A percentile compares a stretch with the other conserved stretches of the same genome.
Evolutionary conservation across 64 coral and sea anemone species (phyloP).

Genomic region (Montipora cactus): DNA sequence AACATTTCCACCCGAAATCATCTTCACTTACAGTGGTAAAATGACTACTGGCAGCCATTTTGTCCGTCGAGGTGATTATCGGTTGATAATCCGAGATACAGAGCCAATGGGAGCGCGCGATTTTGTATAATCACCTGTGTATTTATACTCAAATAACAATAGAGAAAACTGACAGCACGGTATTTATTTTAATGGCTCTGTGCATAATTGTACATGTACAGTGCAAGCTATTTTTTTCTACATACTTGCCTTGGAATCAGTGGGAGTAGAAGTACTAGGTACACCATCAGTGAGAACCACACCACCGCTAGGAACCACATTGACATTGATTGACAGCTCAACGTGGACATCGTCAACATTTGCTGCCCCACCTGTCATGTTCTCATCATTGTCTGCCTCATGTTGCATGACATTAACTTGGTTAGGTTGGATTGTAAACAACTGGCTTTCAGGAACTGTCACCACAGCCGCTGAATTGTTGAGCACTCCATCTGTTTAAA

Average conservation of each 20-base stretch:
- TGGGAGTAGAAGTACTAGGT: not conserved
- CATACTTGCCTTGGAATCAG: not conserved
- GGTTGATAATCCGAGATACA: too few species aligned
- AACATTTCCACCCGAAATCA: too few species aligned
- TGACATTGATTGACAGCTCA: conserved; percentile 12
- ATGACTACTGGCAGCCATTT: too few species aligned
- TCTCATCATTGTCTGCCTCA: conserved; percentile 10
- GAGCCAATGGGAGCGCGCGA: too few species aligned
- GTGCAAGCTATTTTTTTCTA: too few species aligned
- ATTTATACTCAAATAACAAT: too few species aligned
- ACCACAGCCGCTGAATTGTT: conserved; percentile 26
- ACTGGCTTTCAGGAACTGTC: conserved; percentile 43
- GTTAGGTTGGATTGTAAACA: conserved; percentile 24
- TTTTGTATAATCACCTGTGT: too few species aligned
- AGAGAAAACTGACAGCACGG: too few species aligned
- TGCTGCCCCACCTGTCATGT: not conserved
- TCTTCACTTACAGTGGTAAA: too few species aligned
- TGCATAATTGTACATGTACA: too few species aligned
- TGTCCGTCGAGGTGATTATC: too few species aligned
- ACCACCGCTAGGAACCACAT: not conserved
- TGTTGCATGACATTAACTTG: conserved; percentile 34
- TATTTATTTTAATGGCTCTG: too few species aligned
- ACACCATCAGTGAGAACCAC: not conserved
- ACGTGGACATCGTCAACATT: conserved; percentile 21
- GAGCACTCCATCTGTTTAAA: conserved; percentile 22